Percentiles rank a stretch among this genome's conserved stretches.
Conservation (phyloP, 2,888 invertebrate genomes). For the Chelonus formosanus region DNA sequence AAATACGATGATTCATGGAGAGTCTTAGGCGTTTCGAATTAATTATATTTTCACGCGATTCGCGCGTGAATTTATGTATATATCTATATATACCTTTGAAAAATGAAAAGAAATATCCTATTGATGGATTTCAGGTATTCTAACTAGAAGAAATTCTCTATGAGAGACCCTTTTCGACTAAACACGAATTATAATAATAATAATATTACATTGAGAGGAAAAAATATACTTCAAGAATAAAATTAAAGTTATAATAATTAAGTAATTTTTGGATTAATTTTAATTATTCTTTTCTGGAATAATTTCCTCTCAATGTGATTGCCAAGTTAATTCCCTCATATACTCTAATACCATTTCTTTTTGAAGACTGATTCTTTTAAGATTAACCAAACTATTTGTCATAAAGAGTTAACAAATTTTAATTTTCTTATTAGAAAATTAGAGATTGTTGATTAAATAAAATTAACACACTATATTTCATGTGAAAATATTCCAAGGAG, state of each 20-base stretch:
- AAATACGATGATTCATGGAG: too few relatives aligned
- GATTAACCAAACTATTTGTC: conserved; percentile 29
- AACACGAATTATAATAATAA: too few relatives aligned
- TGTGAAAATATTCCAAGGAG: neutral
- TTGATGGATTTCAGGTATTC: conserved; percentile 12
- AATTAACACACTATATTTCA: too few relatives aligned
- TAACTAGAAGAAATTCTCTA: conserved; percentile 12
- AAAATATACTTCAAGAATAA: too few relatives aligned
- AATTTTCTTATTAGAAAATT: conserved; percentile 14
- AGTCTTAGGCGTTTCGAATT: too few relatives aligned
- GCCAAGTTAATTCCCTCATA: neutral
- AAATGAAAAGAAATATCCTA: conserved; percentile 14
- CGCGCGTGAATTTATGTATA: conserved; percentile 40
- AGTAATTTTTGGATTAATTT: too few relatives aligned
- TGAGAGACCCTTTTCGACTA: too few relatives aligned
- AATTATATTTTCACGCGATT: conserved; percentile 22
- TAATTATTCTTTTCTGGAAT: too few relatives aligned
- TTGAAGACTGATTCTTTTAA: conserved; percentile 55
- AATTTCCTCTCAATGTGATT: too few relatives aligned
- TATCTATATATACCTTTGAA: conserved; percentile 36
- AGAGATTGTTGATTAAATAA: conserved; percentile 14
- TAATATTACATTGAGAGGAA: too few relatives aligned
- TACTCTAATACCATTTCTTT: conserved; percentile 30
- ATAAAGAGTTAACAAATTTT: conserved; percentile 22
- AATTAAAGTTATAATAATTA: too few relatives aligned